Percentiles rank a stretch among this genome's conserved stretches.
Evolutionary conservation across 2,113 vertebrate genomes (phyloP).

Genomic region (Hippocampus abdominalis): DNA sequence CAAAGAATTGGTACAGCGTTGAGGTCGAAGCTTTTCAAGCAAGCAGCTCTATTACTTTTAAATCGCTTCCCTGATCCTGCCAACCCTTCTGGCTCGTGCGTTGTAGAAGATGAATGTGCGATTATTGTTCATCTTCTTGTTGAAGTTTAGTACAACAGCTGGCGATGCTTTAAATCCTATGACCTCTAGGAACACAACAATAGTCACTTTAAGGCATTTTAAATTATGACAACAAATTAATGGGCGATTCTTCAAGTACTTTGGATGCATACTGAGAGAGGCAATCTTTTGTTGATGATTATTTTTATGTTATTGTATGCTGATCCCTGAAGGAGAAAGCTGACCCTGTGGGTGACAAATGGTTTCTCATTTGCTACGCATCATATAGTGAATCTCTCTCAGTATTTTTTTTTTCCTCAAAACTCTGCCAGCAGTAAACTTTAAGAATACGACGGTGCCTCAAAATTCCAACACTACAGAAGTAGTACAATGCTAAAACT

Average conservation of each 20-base stretch:
- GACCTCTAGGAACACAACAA: constrained; percentile 63
- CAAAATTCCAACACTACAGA: neutral
- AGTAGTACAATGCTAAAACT: neutral
- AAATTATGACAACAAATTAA: constrained; percentile 46
- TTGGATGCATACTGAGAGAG: constrained; percentile 25
- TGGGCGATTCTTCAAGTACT: constrained; percentile 48
- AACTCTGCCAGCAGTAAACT: constrained; percentile 7
- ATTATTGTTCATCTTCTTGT: constrained; percentile 51
- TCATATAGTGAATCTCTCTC: constrained; percentile 4
- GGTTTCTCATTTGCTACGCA: constrained; percentile 14
- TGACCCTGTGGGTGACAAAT: constrained; percentile 51
- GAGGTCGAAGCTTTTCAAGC: constrained; percentile 23
- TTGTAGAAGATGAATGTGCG: constrained; percentile 52
- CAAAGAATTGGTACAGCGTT: neutral
- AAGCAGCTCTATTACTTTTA: constrained; percentile 35
- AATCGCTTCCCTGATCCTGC: constrained; percentile 29
- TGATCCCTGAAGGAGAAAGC: constrained; percentile 48
- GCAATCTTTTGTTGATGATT: constrained; percentile 27
- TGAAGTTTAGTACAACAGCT: constrained; percentile 59
- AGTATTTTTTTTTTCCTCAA: neutral
- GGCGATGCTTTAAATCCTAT: constrained; percentile 56
- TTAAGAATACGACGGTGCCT: neutral
- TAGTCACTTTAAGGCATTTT: constrained; percentile 57
- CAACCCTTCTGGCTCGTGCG: constrained; percentile 36
- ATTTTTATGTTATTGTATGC: constrained; percentile 30